Percentiles rank a stretch among this genome's conserved stretches.
phyloP scores from a whole-genome alignment of 2,888 invertebrate genomes.

The Agriotes lineatus region DNA sequence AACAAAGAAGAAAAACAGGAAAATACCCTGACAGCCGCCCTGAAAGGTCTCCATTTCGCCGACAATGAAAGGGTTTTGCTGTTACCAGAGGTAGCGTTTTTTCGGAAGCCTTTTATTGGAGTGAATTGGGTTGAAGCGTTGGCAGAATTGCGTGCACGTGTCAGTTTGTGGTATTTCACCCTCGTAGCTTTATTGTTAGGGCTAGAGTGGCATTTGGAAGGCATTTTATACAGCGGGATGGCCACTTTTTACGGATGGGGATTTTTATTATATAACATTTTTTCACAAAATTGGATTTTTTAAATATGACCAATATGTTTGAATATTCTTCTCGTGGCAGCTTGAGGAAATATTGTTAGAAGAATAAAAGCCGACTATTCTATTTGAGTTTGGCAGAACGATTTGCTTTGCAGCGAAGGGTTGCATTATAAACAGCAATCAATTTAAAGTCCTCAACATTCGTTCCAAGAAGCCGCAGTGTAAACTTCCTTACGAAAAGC shows the following conservation, averaged over 20 bases:
- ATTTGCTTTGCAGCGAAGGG: no score
- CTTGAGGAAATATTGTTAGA: no score
- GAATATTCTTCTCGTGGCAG: no score
- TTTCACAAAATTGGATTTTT: constrained; percentile 25
- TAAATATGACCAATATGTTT: no score
- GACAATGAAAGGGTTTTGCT: constrained; percentile 41
- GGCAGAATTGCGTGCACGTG: constrained; percentile 51
- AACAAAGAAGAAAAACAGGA: constrained; percentile 18
- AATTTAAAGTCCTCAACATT: no score
- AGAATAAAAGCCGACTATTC: no score
- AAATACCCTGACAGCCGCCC: constrained; percentile 18
- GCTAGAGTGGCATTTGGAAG: constrained; percentile 48
- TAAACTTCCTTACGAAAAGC: constrained; percentile 14
- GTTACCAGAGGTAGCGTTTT: constrained; percentile 39
- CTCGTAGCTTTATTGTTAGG: constrained; percentile 49
- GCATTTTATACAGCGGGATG: constrained; percentile 47
- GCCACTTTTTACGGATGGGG: constrained; percentile 45
- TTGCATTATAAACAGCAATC: no score
- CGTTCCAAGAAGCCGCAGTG: constrained; percentile 22
- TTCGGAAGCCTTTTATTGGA: constrained; percentile 45
- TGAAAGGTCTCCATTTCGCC: constrained; percentile 32
- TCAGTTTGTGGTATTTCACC: constrained; percentile 46
- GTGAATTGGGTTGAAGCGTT: constrained; percentile 48
- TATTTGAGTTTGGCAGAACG: no score
- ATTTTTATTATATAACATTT: constrained; percentile 33